Percentiles rank a stretch among this genome's conserved stretches.
These are phyloP conservation scores for Actinemys pallida DNA, from an alignment of 2,113 vertebrate genomes.

Conservation along the genomic window DNA sequence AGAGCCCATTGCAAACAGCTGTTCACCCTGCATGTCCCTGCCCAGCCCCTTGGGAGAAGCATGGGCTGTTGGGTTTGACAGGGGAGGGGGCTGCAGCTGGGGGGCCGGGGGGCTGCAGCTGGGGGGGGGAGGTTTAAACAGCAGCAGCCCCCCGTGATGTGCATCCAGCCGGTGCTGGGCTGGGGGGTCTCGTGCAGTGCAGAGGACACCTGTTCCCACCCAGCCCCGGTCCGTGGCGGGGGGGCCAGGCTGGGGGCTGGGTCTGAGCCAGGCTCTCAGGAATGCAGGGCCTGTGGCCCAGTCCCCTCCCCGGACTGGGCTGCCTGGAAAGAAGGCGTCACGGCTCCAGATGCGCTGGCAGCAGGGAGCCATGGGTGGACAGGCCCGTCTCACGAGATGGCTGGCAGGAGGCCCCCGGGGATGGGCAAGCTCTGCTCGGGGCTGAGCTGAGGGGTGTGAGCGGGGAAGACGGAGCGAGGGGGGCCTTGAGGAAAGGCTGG, in stretches of 20 bases:
- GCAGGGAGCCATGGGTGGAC: neutral
- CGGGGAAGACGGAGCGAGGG: neutral
- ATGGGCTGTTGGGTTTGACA: neutral
- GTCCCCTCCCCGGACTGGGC: neutral
- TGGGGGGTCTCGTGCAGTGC: neutral
- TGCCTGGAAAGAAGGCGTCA: neutral
- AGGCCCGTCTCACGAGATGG: neutral
- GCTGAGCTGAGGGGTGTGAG: neutral
- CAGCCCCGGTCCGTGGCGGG: neutral
- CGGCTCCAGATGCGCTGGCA: neutral
- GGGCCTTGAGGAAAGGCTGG: neutral
- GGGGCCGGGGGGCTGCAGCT: neutral
- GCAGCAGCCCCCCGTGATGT: neutral
- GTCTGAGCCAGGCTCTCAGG: neutral
- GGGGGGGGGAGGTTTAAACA: too few species aligned
- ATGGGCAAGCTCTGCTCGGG: neutral
- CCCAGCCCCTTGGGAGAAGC: neutral
- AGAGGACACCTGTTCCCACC: neutral
- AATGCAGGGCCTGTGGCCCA: neutral
- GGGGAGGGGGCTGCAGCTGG: neutral
- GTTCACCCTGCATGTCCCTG: neutral
- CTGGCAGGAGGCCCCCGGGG: neutral
- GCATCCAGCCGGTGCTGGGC: neutral
- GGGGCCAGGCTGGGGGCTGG: neutral
- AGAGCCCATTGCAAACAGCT: neutral